Conservation (phyloP, 2,888 invertebrate species). For the Cheilosia impressa region DNA sequence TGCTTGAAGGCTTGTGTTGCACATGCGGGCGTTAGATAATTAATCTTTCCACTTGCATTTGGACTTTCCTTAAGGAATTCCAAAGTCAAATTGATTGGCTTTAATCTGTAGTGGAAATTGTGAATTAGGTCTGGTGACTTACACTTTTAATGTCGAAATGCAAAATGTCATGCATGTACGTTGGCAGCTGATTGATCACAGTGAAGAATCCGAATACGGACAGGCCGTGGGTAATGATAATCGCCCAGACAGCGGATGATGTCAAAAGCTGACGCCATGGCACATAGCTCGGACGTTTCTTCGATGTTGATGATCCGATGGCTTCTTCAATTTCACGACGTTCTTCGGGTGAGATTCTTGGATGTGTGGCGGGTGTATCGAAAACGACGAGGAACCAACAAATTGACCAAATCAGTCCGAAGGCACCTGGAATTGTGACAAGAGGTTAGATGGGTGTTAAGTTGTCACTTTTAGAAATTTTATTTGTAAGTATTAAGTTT, state of each 20-base stretch:
- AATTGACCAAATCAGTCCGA: constrained; percentile 92
- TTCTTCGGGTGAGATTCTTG: constrained; percentile 90
- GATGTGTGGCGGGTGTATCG: constrained; percentile 92
- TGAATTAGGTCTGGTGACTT: constrained; percentile 78
- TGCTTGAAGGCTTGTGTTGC: not conserved
- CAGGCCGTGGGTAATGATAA: constrained; percentile 91
- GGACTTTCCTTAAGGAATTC: constrained; percentile 30
- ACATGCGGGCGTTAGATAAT: constrained; percentile 55
- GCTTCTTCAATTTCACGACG: constrained; percentile 89
- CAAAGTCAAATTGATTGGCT: constrained; percentile 58
- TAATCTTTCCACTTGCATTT: constrained; percentile 27
- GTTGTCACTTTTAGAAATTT: not conserved
- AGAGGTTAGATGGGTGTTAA: not conserved
- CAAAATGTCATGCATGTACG: constrained; percentile 92
- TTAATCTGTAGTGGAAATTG: not conserved
- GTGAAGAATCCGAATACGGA: constrained; percentile 95
- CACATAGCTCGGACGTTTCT: constrained; percentile 87
- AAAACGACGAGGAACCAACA: constrained; percentile 92
- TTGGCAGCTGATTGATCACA: constrained; percentile 93
- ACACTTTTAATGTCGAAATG: constrained; percentile 91
- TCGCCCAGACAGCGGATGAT: constrained; percentile 93
- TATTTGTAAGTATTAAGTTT: too few species aligned
- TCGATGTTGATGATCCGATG: constrained; percentile 86
- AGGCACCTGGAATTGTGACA: constrained; percentile 84
- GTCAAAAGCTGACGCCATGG: constrained; percentile 90